Evolutionary conservation across 1,140 invertebrate genomes (phyloP).

Genomic region (Mercenaria mercenaria): DNA sequence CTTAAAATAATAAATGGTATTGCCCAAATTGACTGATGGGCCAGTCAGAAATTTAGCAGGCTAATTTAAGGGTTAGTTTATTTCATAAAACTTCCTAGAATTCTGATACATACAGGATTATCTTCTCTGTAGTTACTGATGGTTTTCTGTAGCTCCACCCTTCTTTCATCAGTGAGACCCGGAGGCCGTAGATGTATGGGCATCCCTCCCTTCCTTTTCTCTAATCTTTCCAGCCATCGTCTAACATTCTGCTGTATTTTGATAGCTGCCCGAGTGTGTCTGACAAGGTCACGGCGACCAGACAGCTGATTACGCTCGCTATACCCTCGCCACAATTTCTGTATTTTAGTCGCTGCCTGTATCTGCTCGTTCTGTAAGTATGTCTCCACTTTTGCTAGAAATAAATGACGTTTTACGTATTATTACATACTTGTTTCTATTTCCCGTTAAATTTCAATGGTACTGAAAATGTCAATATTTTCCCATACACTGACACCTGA

Average conservation of each 20-base stretch:
- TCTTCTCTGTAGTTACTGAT: slow-evolving; percentile 80
- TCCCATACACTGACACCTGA: too few relatives aligned
- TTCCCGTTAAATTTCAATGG: too few relatives aligned
- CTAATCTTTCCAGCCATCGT: slow-evolving; percentile 79
- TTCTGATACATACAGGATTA: slow-evolving; percentile 79
- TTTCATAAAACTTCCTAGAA: too few relatives aligned
- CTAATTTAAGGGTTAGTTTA: too few relatives aligned
- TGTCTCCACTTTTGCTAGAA: slow-evolving; percentile 78
- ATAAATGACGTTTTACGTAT: too few relatives aligned
- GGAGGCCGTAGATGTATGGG: slow-evolving; percentile 76
- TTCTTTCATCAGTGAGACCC: slow-evolving; percentile 82
- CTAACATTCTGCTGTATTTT: slow-evolving; percentile 82
- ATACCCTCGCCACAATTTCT: slow-evolving; percentile 81
- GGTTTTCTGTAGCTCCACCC: slow-evolving; percentile 80
- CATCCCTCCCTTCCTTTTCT: slow-evolving; percentile 71
- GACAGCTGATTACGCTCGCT: slow-evolving; percentile 72
- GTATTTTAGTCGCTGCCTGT: slow-evolving; percentile 80
- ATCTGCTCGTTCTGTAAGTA: slow-evolving; percentile 80
- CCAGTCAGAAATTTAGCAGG: too few relatives aligned
- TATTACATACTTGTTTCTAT: too few relatives aligned
- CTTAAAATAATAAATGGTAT: too few relatives aligned
- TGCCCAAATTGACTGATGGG: too few relatives aligned
- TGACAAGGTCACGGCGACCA: slow-evolving; percentile 69
- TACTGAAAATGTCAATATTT: too few relatives aligned
- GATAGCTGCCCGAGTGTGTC: slow-evolving; percentile 79